Conservation (phyloP, 2,113 vertebrate genomes). For the Chitala chitala region DNA sequence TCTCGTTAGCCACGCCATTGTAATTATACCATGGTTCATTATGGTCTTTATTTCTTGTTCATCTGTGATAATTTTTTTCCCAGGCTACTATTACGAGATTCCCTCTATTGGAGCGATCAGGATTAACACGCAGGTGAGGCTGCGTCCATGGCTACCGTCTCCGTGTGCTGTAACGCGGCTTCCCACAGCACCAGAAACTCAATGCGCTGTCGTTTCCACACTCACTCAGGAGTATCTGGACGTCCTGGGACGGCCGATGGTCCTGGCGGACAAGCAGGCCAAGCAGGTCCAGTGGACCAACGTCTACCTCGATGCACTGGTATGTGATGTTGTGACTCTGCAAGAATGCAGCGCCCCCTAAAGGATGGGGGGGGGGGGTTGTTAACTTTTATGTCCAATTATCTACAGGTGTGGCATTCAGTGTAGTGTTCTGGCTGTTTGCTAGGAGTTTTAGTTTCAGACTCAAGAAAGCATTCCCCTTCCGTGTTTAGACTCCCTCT, state of each 20-base stretch:
- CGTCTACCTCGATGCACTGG: conserved; percentile 92
- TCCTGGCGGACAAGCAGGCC: conserved; percentile 74
- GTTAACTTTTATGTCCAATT: too few relatives aligned
- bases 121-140: conserved; percentile 74
- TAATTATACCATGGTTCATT: too few relatives aligned
- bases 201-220: background rate
- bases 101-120: conserved; percentile 77
- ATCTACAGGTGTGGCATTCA: too few relatives aligned
- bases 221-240: conserved; percentile 85
- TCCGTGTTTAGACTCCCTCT: too few relatives aligned
- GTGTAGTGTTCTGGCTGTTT: too few relatives aligned
- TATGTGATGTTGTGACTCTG: conserved; percentile 60
- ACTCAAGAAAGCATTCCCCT: too few relatives aligned
- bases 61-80: conserved; percentile 21
- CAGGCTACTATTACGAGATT: conserved; percentile 80
- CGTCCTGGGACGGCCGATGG: conserved; percentile 94
- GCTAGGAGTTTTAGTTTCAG: too few relatives aligned
- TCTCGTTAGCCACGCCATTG: too few relatives aligned
- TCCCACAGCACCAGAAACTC: background rate
- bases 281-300: conserved; percentile 98
- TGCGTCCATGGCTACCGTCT: background rate
- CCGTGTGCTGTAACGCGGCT: background rate
- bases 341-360: background rate
- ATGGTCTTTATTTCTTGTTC: background rate
- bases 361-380: too few relatives aligned